Conservation (phyloP, 1,140 invertebrate species). For the Drosophila pandora region DNA sequence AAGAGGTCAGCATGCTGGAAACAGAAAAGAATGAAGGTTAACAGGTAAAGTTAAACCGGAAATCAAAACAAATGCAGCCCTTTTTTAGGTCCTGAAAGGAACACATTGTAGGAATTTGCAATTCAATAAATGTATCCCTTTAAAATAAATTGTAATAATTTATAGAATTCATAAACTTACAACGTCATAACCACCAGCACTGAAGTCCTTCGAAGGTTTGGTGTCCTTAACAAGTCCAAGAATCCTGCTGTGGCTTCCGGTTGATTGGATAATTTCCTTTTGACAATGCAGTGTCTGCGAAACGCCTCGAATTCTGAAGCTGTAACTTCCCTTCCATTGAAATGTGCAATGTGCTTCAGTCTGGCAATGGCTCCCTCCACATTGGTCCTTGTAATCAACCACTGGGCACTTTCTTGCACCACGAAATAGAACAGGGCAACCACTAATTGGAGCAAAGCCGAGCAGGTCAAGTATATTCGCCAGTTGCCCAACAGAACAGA, state of each 20-base stretch:
- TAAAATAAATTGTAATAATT: no score
- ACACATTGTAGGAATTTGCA: no score
- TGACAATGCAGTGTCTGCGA: slow-evolving; percentile 53
- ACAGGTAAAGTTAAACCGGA: background rate
- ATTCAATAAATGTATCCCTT: no score
- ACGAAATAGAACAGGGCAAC: slow-evolving; percentile 84
- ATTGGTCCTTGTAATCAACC: slow-evolving; percentile 86
- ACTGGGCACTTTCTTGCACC: slow-evolving; percentile 87
- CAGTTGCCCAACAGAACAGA: slow-evolving; percentile 84
- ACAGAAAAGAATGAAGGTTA: background rate
- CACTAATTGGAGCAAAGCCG: slow-evolving; percentile 84
- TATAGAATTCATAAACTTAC: slow-evolving; percentile 27
- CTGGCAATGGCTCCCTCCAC: slow-evolving; percentile 85
- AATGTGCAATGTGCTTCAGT: slow-evolving; percentile 85
- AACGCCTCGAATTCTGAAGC: slow-evolving; percentile 83
- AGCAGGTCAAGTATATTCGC: slow-evolving; percentile 84
- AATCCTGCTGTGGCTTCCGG: slow-evolving; percentile 53
- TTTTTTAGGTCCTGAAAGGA: no score
- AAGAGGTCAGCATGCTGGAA: slow-evolving; percentile 58
- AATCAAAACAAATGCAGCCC: background rate
- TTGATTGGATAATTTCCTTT: slow-evolving; percentile 54
- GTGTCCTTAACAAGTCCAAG: slow-evolving; percentile 55
- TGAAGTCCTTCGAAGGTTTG: slow-evolving; percentile 47
- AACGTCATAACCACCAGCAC: slow-evolving; percentile 58
- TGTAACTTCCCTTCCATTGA: slow-evolving; percentile 84